Conservation (phyloP, 2,113 vertebrate genomes). For the Pelusios castaneus region DNA sequence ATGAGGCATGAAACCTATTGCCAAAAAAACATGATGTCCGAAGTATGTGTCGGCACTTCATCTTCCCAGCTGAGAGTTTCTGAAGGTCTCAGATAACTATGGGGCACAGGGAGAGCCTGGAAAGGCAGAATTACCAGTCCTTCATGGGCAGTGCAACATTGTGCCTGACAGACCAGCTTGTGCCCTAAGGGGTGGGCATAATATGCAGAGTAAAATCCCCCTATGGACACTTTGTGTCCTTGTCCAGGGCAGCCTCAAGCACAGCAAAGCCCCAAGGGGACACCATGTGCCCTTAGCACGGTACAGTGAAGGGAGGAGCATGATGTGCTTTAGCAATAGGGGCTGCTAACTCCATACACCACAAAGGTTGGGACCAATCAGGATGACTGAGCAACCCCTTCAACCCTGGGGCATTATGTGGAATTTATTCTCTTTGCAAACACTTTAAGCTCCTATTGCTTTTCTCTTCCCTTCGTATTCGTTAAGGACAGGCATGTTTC, state of each 20-base stretch:
- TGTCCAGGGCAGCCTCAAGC: not conserved
- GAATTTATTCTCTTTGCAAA: not conserved
- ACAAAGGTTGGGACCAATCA: not conserved
- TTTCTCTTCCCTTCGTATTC: not conserved
- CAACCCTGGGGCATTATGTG: too few species aligned
- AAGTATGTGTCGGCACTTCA: constrained; percentile 2
- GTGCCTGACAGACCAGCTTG: not conserved
- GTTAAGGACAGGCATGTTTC: not conserved
- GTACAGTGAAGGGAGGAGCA: not conserved
- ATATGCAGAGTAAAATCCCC: not conserved
- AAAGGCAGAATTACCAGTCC: not conserved
- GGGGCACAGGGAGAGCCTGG: not conserved
- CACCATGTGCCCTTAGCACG: not conserved
- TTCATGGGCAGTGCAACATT: not conserved
- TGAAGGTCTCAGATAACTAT: not conserved
- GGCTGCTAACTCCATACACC: not conserved
- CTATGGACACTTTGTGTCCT: not conserved
- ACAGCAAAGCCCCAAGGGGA: rapidly evolving
- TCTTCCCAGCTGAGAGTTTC: constrained; percentile 34
- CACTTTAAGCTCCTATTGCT: not conserved
- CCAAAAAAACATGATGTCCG: constrained; percentile 28
- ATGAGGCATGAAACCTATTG: constrained; percentile 67
- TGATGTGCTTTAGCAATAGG: not conserved
- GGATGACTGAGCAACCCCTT: not conserved
- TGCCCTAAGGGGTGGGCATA: not conserved